A percentile compares a stretch with the other conserved stretches of the same genome.
Evolutionary conservation across 2,888 invertebrate species (phyloP).

Genomic region (Terebella lapidaria): DNA sequence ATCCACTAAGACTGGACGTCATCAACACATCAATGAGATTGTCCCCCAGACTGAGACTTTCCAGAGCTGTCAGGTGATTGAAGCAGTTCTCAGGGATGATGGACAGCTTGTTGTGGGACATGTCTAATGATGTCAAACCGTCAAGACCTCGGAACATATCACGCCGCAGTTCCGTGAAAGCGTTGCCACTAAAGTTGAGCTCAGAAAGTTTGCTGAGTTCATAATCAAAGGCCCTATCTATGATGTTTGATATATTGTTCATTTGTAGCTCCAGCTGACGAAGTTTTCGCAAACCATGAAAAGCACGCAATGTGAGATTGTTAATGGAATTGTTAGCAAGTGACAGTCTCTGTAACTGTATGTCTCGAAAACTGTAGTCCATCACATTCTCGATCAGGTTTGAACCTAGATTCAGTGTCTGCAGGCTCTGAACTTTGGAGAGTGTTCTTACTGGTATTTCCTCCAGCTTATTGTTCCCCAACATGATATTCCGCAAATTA

Average conservation of each 20-base stretch:
- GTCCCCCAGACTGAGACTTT: conserved; percentile 8
- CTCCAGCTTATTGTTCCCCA: conserved; percentile 11
- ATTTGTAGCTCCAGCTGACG: conserved; percentile 9
- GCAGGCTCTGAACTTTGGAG: conserved; percentile 9
- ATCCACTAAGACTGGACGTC: conserved; percentile 6
- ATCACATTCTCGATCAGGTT: conserved; percentile 6
- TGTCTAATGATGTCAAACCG: conserved; percentile 8
- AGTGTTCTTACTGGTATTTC: conserved; percentile 10
- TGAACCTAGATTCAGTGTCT: conserved; percentile 10
- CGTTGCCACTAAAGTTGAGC: conserved; percentile 14
- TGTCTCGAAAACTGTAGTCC: conserved; percentile 12
- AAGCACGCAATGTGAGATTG: conserved; percentile 2
- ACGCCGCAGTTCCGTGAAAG: not conserved
- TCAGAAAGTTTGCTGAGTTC: conserved; percentile 13
- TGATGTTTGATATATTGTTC: conserved; percentile 10
- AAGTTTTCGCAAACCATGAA: conserved; percentile 13
- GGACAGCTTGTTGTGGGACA: conserved; percentile 12
- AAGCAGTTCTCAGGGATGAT: conserved; percentile 12
- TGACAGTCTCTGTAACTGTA: conserved; percentile 12
- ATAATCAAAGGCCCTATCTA: conserved; percentile 12
- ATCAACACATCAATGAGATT: conserved; percentile 8
- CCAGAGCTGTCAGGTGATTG: conserved; percentile 4
- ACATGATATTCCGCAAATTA: conserved; percentile 5
- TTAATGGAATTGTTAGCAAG: conserved; percentile 11
- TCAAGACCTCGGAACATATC: conserved; percentile 12